Evolutionary conservation across 2,113 vertebrate species (phyloP), one percentile per base, ranked within the genome.

Genomic region (Astur gentilis): DNA sequence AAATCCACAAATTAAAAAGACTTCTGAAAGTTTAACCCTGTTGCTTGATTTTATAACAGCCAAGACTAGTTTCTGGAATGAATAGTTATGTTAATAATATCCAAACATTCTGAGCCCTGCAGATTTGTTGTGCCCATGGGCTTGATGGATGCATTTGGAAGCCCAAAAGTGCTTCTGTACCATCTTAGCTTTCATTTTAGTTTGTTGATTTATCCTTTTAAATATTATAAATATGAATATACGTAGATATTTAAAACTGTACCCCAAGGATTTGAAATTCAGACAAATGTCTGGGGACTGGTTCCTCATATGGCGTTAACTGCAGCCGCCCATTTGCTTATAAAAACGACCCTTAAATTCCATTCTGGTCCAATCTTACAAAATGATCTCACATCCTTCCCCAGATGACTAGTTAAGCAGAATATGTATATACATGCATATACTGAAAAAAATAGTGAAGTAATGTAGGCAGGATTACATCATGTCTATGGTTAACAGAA

Each of bases 401-500:
- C 82, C 91, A 85, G 34, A 72, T 87, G 95, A 95, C 93, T 66
- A 94, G 82, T 97, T 97, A 97, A 97, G 64, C 54, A 78, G 69
- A 85, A 62, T 79, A 82, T 83, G 70, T 67, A 60, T 71, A 81
- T 57, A 52, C 34, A 45, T 69, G 26, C 45, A 47, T 86, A 75
- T 58, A 55, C 36, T 85, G 79, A 92, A 69, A 91, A 88, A 85
- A 95, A 57, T 16, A n/a, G 38, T 81, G 67, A 95, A 93, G 86
- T 64, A 83, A 80, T 84, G 38, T 83, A 83, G 83, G 20, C 80
- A 67, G 87, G 60, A 95, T 95, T 95, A 96, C 84, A 88, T 96
- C 87, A 93, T 80, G 93, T 97, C 95, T 98, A 40, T 82, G 87
- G 91, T 94, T 97, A 97, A 96, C 83, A 83, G 76, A 85, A 93